phyloP scores from a whole-genome alignment of 2,797 vertebrate species.

The Artibeus jamaicensis region DNA sequence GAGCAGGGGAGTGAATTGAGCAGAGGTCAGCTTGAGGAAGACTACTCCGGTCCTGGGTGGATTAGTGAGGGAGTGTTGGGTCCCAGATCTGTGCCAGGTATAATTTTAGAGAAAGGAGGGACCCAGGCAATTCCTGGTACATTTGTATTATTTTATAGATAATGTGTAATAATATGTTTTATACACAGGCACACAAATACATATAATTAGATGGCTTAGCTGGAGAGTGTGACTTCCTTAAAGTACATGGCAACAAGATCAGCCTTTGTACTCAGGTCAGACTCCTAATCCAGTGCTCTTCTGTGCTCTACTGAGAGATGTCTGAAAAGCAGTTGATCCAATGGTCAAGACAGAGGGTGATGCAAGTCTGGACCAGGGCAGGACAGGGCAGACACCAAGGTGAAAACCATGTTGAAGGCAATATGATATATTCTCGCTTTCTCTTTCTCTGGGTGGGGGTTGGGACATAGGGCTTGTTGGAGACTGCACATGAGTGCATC shows the following conservation, averaged over 20 bases:
- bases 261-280: constrained; percentile 6
- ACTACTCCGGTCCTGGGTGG: background rate
- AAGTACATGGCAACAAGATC: background rate
- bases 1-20: background rate
- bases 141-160: background rate
- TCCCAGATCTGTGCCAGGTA: background rate
- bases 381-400: background rate
- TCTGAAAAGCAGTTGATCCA: background rate
- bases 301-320: background rate
- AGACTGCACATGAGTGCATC: constrained; percentile 63
- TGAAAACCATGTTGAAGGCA: constrained; percentile 1
- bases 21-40: constrained; percentile 5
- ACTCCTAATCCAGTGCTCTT: background rate
- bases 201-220: background rate
- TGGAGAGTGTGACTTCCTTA: background rate
- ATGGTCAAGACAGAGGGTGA: background rate
- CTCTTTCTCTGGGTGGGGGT: constrained; percentile 51
- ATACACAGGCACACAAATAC: background rate
- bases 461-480: constrained; percentile 62
- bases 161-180: background rate
- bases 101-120: constrained; percentile 15
- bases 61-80: background rate
- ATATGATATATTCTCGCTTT: background rate
- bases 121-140: background rate
- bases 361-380: background rate